Evolutionary conservation across 2,113 vertebrate genomes (phyloP).

Genomic region (Apodemus speciosus): DNA sequence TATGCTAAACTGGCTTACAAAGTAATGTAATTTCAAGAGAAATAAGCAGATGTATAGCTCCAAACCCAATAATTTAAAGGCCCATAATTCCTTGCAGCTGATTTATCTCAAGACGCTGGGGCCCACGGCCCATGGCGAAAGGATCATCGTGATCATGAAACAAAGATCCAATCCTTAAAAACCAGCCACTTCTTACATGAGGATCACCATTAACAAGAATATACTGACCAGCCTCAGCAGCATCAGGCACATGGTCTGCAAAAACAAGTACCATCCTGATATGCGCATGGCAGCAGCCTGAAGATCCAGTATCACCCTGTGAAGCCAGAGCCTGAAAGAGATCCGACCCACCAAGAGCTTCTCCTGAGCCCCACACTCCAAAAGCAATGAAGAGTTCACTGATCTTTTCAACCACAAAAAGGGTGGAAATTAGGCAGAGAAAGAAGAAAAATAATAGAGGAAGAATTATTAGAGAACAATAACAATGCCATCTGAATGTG

Average conservation of each 20-base stretch:
- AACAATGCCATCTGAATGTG: neutral
- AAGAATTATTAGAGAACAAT: neutral
- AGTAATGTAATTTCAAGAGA: slow-evolving; percentile 5
- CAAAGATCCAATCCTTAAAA: neutral
- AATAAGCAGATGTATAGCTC: neutral
- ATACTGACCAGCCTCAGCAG: neutral
- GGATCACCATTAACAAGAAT: neutral
- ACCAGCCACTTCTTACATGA: neutral
- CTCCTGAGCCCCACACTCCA: neutral
- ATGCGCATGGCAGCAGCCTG: accelerated
- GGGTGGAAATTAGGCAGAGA: neutral
- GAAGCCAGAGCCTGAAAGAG: neutral
- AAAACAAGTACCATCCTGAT: neutral
- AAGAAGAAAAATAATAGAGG: neutral
- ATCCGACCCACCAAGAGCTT: neutral
- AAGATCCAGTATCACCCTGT: neutral
- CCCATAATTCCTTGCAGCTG: neutral
- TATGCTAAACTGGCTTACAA: neutral
- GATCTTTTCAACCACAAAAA: neutral
- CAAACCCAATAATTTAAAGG: neutral
- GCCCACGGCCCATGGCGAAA: accelerated
- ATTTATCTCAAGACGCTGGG: neutral
- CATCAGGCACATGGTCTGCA: neutral
- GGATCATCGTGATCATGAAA: neutral
- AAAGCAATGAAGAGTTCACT: neutral